A percentile compares a stretch with the other conserved stretches of the same genome.
Conservation (phyloP, 2,888 invertebrate genomes). For the Cataglyphis albicans region DNA sequence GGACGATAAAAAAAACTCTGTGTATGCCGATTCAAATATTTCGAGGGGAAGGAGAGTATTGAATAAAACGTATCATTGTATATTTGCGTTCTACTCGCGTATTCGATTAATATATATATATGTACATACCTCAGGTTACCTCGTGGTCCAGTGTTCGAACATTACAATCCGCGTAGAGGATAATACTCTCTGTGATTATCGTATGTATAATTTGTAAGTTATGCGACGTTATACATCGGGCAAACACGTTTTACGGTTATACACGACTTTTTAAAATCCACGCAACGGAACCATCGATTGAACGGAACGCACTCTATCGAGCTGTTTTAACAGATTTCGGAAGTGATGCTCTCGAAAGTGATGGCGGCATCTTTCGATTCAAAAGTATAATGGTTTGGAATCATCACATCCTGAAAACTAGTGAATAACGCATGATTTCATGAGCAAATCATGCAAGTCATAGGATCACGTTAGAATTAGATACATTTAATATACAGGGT, state of each 20-base stretch:
- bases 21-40: background rate
- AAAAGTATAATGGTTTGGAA: background rate
- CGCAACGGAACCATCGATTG: background rate
- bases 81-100: background rate
- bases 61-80: background rate
- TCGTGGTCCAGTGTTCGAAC: background rate
- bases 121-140: background rate
- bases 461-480: background rate
- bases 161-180: background rate
- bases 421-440: too few relatives aligned
- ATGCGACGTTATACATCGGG: background rate
- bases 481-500: background rate
- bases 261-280: conserved; percentile 15
- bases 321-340: background rate
- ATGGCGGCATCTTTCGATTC: background rate
- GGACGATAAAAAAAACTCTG: background rate
- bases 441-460: too few relatives aligned
- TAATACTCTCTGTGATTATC: background rate
- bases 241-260: conserved; percentile 20
- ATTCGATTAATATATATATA: background rate
- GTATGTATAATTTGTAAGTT: background rate
- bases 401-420: too few relatives aligned
- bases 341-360: background rate
- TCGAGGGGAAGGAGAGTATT: background rate
- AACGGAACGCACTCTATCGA: conserved; percentile 11